These are phyloP conservation scores for Dicroscelio sp. DNA, from an alignment of 2,888 invertebrate genomes.

Conservation along the genomic window DNA sequence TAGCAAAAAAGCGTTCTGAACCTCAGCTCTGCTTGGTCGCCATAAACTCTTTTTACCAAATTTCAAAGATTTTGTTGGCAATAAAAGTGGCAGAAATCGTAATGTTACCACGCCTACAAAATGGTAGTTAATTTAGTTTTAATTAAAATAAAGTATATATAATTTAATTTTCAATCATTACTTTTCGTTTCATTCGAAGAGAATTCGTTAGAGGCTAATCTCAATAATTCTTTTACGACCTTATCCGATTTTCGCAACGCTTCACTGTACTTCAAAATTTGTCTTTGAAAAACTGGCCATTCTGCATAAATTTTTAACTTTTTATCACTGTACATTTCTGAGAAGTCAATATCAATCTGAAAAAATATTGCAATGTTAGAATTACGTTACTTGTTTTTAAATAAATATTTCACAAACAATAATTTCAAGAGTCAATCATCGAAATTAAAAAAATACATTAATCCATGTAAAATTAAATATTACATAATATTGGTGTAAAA, in stretches of 20 bases:
- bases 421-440: too few species aligned
- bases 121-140: background rate
- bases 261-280: background rate
- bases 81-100: conserved; percentile 11
- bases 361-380: too few species aligned
- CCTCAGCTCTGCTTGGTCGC: conserved; percentile 60
- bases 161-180: too few species aligned
- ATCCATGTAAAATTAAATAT: background rate
- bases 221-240: conserved; percentile 16
- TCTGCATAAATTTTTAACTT: conserved; percentile 17
- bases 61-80: conserved; percentile 2
- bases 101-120: background rate
- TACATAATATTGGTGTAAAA: background rate
- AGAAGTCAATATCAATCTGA: conserved; percentile 60
- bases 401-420: too few species aligned
- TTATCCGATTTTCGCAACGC: background rate
- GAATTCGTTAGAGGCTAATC: background rate
- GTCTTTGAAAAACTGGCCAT: conserved; percentile 6
- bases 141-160: background rate
- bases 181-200: background rate
- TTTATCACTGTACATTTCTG: conserved; percentile 27
- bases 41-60: conserved; percentile 22
- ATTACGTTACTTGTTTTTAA: too few species aligned
- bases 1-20: conserved; percentile 65
- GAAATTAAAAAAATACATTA: too few species aligned